Conservation (phyloP, 2,888 invertebrate genomes). For the Hydropsyche betteni region DNA sequence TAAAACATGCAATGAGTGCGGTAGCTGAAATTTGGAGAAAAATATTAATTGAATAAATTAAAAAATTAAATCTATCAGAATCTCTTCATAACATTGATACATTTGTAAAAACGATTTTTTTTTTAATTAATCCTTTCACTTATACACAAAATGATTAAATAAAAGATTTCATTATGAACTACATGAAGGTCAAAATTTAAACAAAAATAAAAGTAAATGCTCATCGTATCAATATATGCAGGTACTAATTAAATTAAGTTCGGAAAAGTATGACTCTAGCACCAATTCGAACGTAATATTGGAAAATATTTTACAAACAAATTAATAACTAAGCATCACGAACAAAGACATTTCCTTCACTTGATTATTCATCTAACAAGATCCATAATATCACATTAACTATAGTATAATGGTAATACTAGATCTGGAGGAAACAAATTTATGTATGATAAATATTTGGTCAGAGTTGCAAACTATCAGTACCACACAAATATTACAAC, state of each 20-base stretch:
- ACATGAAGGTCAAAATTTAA: too few species aligned
- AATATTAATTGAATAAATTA: too few species aligned
- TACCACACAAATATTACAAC: slow-evolving; percentile 38
- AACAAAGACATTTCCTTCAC: slow-evolving; percentile 38
- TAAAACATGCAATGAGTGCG: background rate
- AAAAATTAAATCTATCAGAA: too few species aligned
- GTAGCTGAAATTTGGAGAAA: too few species aligned
- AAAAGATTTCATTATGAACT: background rate
- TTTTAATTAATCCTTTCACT: background rate
- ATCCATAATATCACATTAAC: slow-evolving; percentile 45
- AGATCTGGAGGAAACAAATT: slow-evolving; percentile 23
- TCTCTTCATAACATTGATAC: too few species aligned
- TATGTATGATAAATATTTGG: slow-evolving; percentile 32
- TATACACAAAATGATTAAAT: background rate
- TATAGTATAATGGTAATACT: slow-evolving; percentile 35
- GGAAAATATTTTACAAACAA: slow-evolving; percentile 10
- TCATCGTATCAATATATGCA: slow-evolving; percentile 24
- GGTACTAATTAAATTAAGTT: slow-evolving; percentile 22
- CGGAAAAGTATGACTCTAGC: slow-evolving; percentile 28
- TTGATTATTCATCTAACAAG: slow-evolving; percentile 44
- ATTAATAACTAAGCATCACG: slow-evolving; percentile 20
- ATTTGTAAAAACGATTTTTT: too few species aligned
- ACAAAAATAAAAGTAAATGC: slow-evolving; percentile 23
- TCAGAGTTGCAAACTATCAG: slow-evolving; percentile 39
- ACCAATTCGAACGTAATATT: slow-evolving; percentile 30